These are phyloP conservation scores for Chloroceryle inda DNA, from an alignment of 2,797 vertebrate species.

Conservation along the genomic window DNA sequence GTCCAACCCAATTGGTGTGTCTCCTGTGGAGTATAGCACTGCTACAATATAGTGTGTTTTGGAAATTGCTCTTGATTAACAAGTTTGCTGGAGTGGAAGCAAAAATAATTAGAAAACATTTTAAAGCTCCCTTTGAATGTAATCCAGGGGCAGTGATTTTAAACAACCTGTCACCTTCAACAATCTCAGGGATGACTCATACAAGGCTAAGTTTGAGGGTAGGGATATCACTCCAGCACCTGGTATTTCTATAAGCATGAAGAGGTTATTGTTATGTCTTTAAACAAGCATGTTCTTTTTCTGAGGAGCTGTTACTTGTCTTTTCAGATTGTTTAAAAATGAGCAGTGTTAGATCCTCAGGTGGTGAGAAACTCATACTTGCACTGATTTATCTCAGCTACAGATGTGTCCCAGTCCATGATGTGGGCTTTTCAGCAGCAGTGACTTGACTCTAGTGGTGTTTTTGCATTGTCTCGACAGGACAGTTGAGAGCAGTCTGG, in stretches of 20 bases:
- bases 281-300: background rate
- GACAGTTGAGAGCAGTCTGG: background rate
- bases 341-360: background rate
- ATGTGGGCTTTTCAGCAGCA: background rate
- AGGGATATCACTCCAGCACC: background rate
- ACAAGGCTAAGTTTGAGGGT: conserved; percentile 28
- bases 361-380: background rate
- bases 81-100: conserved; percentile 65
- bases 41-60: background rate
- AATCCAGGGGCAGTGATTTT: conserved; percentile 41
- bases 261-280: background rate
- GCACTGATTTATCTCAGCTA: background rate
- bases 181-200: conserved; percentile 27
- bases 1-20: conserved; percentile 15
- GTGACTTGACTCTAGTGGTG: accelerated
- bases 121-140: conserved; percentile 48
- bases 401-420: background rate
- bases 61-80: conserved; percentile 69
- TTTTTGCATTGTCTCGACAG: background rate
- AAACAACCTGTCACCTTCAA: conserved; percentile 50
- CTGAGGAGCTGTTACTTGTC: background rate
- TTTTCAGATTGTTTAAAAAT: background rate
- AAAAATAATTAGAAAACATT: conserved; percentile 75
- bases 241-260: background rate
- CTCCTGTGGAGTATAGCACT: conserved; percentile 24